These are phyloP conservation scores for Catamblyrhynchus diadema DNA, from an alignment of 2,797 vertebrate genomes.

Conservation along the genomic window DNA sequence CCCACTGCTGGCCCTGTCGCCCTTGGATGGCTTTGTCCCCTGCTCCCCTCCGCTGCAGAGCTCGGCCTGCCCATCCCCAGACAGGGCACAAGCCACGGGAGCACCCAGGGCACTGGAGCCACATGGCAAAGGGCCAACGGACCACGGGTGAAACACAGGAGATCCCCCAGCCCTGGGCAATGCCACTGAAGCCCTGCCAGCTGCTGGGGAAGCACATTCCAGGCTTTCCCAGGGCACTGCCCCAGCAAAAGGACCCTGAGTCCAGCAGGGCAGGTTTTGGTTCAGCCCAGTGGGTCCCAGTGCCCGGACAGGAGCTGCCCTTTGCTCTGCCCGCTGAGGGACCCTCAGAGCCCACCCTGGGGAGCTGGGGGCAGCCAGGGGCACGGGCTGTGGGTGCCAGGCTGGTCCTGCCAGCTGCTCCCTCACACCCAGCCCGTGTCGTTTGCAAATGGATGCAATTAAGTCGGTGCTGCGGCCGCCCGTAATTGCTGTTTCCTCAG, in stretches of 20 bases:
- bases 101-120: accelerated
- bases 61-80: accelerated
- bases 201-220: background rate
- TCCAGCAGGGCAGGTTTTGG: no score
- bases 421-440: accelerated
- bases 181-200: accelerated
- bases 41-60: background rate
- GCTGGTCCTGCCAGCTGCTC: background rate
- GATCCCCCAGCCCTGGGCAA: accelerated
- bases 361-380: accelerated
- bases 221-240: background rate
- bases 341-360: accelerated
- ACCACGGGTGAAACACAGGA: accelerated
- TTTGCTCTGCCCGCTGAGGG: accelerated
- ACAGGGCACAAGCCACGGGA: accelerated
- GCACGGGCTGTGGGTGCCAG: accelerated
- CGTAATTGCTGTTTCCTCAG: constrained; percentile 23
- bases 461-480: background rate
- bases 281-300: background rate
- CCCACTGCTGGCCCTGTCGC: background rate
- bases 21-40: background rate
- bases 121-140: accelerated
- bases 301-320: accelerated
- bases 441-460: constrained; percentile 7
- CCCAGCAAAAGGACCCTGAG: background rate